phyloP scores from a whole-genome alignment of 2,888 invertebrate species.

The Diloba caeruleocephala region DNA sequence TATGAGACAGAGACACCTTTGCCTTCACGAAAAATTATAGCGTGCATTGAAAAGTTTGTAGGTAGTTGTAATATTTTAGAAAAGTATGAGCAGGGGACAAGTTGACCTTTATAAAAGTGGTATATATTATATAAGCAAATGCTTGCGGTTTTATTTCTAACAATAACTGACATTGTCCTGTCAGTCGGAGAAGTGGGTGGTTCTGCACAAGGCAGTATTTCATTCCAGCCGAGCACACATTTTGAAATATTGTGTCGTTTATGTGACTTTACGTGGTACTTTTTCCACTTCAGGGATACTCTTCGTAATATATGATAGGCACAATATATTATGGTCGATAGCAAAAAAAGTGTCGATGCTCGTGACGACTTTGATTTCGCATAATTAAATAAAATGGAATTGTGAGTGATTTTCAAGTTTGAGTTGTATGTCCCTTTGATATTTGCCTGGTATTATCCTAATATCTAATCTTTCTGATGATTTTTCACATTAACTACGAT shows the following conservation, averaged over 20 bases:
- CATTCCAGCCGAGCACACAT: constrained; percentile 65
- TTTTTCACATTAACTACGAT: too few relatives aligned
- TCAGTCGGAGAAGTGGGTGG: constrained; percentile 73
- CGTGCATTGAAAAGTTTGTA: not conserved
- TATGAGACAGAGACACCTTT: not conserved
- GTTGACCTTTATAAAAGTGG: constrained; percentile 35
- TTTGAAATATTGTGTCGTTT: constrained; percentile 61
- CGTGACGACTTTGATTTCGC: too few relatives aligned
- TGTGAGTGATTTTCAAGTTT: not conserved
- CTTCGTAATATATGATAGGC: constrained; percentile 20
- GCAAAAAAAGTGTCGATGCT: too few relatives aligned
- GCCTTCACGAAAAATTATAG: not conserved
- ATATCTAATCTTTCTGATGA: too few relatives aligned
- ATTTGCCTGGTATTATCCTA: too few relatives aligned
- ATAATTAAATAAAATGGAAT: too few relatives aligned
- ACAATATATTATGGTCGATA: not conserved
- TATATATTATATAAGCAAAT: constrained; percentile 56
- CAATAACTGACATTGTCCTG: constrained; percentile 73
- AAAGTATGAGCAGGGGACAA: constrained; percentile 13
- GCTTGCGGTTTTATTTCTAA: constrained; percentile 68
- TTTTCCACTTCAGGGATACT: constrained; percentile 35
- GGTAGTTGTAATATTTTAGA: constrained; percentile 18
- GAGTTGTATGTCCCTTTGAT: too few relatives aligned
- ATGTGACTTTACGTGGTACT: constrained; percentile 41
- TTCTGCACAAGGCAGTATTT: constrained; percentile 77